Evolutionary conservation across 2,797 vertebrate genomes (phyloP).

Genomic region (Sylvilagus floridanus): DNA sequence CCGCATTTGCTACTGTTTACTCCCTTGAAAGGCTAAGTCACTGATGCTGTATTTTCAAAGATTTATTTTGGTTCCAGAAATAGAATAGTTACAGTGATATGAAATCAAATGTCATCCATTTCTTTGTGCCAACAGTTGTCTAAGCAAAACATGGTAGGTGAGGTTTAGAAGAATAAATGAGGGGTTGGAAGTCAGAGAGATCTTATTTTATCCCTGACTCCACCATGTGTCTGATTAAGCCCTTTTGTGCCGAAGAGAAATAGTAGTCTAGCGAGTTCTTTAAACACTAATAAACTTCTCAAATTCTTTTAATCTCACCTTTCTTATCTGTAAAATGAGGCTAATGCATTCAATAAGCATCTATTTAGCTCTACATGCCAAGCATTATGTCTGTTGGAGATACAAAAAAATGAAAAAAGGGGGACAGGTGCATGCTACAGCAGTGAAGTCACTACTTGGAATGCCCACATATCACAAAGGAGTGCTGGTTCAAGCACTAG

Average conservation of each 20-base stretch:
- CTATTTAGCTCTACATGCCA: conserved; percentile 15
- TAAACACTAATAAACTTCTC: conserved; percentile 57
- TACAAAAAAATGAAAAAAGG: not conserved
- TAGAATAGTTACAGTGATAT: not conserved
- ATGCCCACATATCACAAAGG: too few species aligned
- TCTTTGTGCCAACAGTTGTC: not conserved
- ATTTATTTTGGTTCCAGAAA: not conserved
- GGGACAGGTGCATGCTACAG: too few species aligned
- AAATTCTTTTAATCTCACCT: conserved; percentile 50
- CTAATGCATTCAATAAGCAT: not conserved
- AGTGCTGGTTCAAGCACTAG: too few species aligned
- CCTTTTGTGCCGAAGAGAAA: conserved; percentile 15
- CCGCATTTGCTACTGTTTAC: not conserved
- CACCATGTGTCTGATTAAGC: not conserved
- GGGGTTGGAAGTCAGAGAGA: not conserved
- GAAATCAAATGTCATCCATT: not conserved
- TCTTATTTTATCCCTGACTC: not conserved
- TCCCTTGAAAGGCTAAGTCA: not conserved
- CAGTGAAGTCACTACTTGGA: too few species aligned
- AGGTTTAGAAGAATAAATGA: not conserved
- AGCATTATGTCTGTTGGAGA: not conserved
- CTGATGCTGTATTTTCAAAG: not conserved
- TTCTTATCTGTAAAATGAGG: conserved; percentile 54
- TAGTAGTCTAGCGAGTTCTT: not conserved
- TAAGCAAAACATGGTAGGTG: not conserved